Base-by-base conservation (phyloP, 53 echinoderm and acorn worm species). In the Arbacia lixula region DNA sequence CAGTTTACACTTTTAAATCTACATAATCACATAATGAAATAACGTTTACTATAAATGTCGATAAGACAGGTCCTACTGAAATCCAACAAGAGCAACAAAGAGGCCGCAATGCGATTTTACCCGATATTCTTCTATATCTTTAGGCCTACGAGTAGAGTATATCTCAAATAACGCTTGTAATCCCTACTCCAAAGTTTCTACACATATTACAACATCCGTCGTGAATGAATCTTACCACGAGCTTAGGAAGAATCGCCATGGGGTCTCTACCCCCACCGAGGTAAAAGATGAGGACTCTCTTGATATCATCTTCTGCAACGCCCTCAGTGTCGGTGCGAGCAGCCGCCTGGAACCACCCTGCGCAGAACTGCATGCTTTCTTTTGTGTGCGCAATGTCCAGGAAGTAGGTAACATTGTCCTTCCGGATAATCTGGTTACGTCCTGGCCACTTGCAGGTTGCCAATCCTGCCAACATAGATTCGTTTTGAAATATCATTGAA, bases 301-400 rank as follows among this genome's bases (percentile, higher is more conserved):
- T 87, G 58, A 68, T 33, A 6, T 54, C 68, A n/a, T 28, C 56
- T 16, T 61, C 62, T 51, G 29, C 50, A 16, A 56, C 56, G n/a
- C 11, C 30, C 32, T 40, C 38, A 8, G 53, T 36, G 8, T 75
- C 75, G 1, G 19, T 52, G 4, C 12, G 19, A 5, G 75, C 53
- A 12, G 24, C 83, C 36, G 89, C 93, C 24, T 87, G 83, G 30
- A 90, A 90, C 90, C 90, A 90, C 0, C 71, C 64, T 30, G 55
- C 36, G 38, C 90, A 90, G 21, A 54, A 40, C 9, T 54, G 39
- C 0, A 86, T 50, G 37, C 90, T 90, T 0, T 64, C 68, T n/a
- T 35, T 36, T 3, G 90, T 90, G 52, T 90, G 90, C 1, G 90
- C 90, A 36, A 56, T 67, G 63, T 90, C 90, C 5, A 90, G 29